Evolutionary conservation across 2,888 invertebrate genomes (phyloP).

Genomic region (Ariolimax columbianus): DNA sequence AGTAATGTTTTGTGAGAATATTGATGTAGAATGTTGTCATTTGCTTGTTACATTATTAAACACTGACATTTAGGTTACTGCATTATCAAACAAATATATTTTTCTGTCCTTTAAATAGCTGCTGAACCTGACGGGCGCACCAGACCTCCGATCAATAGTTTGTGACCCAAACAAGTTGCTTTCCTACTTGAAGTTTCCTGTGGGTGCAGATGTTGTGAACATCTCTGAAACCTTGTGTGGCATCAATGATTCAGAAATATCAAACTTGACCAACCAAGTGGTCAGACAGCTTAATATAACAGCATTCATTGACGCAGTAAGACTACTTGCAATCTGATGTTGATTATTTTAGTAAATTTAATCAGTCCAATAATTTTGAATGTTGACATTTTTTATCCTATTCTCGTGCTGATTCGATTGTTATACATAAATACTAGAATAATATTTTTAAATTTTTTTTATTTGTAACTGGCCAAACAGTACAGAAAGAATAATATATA

Average conservation of each 20-base stretch:
- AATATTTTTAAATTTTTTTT: no score
- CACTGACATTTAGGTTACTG: not conserved
- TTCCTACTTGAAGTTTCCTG: constrained; percentile 63
- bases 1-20: no score
- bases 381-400: no score
- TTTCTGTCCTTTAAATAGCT: constrained; percentile 56
- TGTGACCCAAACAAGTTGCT: constrained; percentile 62
- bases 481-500: no score
- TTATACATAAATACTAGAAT: no score
- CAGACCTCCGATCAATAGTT: constrained; percentile 63
- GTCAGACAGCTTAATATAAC: constrained; percentile 64
- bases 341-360: not conserved
- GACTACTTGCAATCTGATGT: not conserved
- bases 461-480: no score
- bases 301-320: constrained; percentile 66
- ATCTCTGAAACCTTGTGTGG: constrained; percentile 64
- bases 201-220: constrained; percentile 54
- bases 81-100: not conserved
- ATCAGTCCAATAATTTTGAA: no score
- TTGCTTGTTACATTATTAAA: not conserved
- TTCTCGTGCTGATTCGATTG: no score
- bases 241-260: constrained; percentile 60
- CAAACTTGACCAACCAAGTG: constrained; percentile 61
- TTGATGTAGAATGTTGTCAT: not conserved
- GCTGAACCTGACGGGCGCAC: constrained; percentile 57